Conservation (phyloP, 2,113 vertebrate genomes). For the Lophotis ruficrista region DNA sequence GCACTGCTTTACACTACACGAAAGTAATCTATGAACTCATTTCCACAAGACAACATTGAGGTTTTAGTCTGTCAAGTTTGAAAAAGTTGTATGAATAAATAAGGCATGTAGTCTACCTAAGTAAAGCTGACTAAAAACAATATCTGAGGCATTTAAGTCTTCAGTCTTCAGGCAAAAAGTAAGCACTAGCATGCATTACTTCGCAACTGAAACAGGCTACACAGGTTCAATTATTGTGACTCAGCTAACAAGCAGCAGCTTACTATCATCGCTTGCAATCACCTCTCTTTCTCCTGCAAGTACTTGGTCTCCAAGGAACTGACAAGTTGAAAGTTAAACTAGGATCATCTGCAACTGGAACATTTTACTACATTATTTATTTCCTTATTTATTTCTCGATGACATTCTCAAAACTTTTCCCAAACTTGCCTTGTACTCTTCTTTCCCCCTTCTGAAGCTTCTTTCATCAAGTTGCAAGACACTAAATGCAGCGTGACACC, state of each 20-base stretch:
- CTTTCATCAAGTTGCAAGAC: background rate
- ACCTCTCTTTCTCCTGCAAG: background rate
- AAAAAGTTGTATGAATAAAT: constrained; percentile 15
- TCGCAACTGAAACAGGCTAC: background rate
- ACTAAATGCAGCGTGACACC: background rate
- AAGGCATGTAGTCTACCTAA: background rate
- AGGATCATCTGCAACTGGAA: background rate
- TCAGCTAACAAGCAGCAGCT: background rate
- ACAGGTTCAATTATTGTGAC: background rate
- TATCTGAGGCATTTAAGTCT: background rate
- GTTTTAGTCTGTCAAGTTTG: background rate
- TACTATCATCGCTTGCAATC: background rate
- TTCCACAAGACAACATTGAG: background rate
- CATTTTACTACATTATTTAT: constrained; percentile 27
- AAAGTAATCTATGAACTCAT: background rate
- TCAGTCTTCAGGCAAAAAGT: background rate
- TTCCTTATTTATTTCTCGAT: background rate
- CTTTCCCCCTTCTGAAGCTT: background rate
- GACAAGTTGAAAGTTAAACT: background rate
- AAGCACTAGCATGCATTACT: background rate
- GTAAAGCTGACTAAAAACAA: background rate
- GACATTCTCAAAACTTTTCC: background rate
- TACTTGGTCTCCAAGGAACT: background rate
- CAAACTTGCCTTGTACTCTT: background rate
- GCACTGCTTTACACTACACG: background rate